Conservation (phyloP, 2,113 vertebrate genomes). For the Narcine bancroftii region DNA sequence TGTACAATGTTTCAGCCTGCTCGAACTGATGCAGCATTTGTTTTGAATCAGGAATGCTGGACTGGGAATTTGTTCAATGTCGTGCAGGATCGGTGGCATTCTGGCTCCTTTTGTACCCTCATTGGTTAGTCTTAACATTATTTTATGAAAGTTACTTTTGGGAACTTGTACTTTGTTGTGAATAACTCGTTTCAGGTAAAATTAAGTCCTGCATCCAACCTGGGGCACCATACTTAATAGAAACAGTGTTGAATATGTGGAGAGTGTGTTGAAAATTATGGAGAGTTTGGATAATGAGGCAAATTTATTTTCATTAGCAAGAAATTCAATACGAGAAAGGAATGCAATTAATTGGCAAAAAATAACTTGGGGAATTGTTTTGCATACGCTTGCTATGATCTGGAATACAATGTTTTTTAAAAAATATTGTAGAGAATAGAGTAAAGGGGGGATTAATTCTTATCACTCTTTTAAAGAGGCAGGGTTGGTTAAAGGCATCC, state of each 20-base stretch:
- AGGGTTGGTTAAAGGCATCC: background rate
- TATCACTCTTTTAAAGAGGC: background rate
- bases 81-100: conserved; percentile 75
- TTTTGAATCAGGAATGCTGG: conserved; percentile 68
- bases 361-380: background rate
- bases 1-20: background rate
- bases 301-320: background rate
- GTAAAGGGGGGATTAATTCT: too few relatives aligned
- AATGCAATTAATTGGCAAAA: background rate
- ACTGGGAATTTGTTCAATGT: conserved; percentile 78
- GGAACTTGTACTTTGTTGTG: background rate
- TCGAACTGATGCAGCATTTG: conserved; percentile 21
- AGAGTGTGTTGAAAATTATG: background rate
- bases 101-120: conserved; percentile 74
- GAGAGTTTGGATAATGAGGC: background rate
- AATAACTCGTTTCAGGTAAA: background rate
- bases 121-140: conserved; percentile 54
- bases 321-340: background rate
- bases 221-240: background rate
- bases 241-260: background rate
- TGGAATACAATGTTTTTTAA: too few relatives aligned
- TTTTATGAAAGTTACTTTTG: background rate
- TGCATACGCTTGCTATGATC: background rate
- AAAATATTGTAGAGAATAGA: too few relatives aligned
- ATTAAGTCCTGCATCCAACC: too few relatives aligned